Evolutionary conservation across 2,888 invertebrate genomes (phyloP), one percentile per base, ranked within the genome.

Genomic region (Erebia epiphron): DNA sequence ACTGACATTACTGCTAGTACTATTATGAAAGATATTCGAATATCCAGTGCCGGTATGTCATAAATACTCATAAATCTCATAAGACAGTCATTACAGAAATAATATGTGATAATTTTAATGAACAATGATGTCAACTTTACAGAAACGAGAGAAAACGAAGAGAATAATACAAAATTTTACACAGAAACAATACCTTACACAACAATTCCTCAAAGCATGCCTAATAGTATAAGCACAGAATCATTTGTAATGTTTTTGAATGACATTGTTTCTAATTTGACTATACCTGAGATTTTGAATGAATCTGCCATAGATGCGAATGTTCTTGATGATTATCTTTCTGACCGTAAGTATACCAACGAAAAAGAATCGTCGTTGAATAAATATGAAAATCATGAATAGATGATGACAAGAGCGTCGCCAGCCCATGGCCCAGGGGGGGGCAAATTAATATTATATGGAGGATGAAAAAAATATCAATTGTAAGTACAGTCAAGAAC

Each of bases 341-440:
- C 84, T 13, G 87, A 91, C 78, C 86, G 91, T 91, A 86, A 91
- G 91, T 90, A 54, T 46, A n/a, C 0, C 16, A 18, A 18, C 3
- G 0, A 35, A 35, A 35, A 35, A 35, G 7, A 13, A 16, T 56
- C 56, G 9, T 8, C 9, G 9, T 2, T 52, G n/a, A 52, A 9
- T n/a, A n/a, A n/a, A n/a, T 14, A n/a, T 50, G n/a, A n/a, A 13
- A 50, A n/a, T 50, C 50, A 50, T 8, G 8, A 50, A 4, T n/a
- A 50, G 14, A n/a, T 52, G n/a, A 52, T n/a, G n/a, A n/a, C n/a
- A n/a, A n/a, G n/a, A n/a, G n/a, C n/a, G n/a, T n/a, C n/a, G n/a
- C n/a, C n/a, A n/a, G n/a, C n/a, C n/a, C n/a, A n/a, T n/a, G n/a
- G n/a, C n/a, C n/a, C n/a, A n/a, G n/a, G n/a, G n/a, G n/a, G n/a